A percentile compares a stretch with the other conserved stretches of the same genome.
Conservation (phyloP, 2,113 vertebrate genomes). For the Benthochromis sp. region DNA sequence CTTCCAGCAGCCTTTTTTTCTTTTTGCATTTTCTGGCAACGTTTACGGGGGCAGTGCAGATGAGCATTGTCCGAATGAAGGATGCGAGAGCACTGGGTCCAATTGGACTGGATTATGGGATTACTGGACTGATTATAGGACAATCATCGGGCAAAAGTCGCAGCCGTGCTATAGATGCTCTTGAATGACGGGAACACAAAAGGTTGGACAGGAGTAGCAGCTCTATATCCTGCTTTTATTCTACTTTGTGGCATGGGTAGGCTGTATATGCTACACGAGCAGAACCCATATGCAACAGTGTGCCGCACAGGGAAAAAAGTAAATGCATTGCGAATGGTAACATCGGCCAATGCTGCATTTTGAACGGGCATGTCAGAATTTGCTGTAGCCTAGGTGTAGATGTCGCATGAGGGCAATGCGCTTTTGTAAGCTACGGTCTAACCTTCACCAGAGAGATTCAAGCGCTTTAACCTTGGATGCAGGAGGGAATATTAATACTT, state of each 20-base stretch:
- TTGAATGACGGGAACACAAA: slow-evolving; percentile 62
- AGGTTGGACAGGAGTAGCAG: slow-evolving; percentile 47
- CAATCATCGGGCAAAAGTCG: slow-evolving; percentile 66
- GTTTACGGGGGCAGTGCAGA: slow-evolving; percentile 20
- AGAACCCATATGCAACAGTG: slow-evolving; percentile 68
- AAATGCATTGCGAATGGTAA: slow-evolving; percentile 59
- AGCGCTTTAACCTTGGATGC: slow-evolving; percentile 69
- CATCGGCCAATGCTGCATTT: slow-evolving; percentile 63
- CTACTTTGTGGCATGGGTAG: slow-evolving; percentile 47
- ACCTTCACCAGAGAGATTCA: slow-evolving; percentile 63
- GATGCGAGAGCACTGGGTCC: slow-evolving; percentile 48
- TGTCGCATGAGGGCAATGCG: slow-evolving; percentile 73
- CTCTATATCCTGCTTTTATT: slow-evolving; percentile 34
- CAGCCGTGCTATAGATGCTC: slow-evolving; percentile 48
- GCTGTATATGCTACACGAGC: slow-evolving; percentile 14
- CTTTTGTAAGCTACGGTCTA: slow-evolving; percentile 61
- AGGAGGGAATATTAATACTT: slow-evolving; percentile 68
- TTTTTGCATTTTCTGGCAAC: not conserved
- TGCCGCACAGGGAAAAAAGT: slow-evolving; percentile 65
- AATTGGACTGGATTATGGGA: slow-evolving; percentile 70
- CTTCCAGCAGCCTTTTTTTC: slow-evolving; percentile 14
- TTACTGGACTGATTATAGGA: slow-evolving; percentile 69
- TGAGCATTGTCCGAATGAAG: slow-evolving; percentile 55
- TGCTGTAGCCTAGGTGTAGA: slow-evolving; percentile 64
- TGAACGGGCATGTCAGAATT: slow-evolving; percentile 54